phyloP scores from a whole-genome alignment of 2,113 vertebrate species.

The Eubucco bourcierii region DNA sequence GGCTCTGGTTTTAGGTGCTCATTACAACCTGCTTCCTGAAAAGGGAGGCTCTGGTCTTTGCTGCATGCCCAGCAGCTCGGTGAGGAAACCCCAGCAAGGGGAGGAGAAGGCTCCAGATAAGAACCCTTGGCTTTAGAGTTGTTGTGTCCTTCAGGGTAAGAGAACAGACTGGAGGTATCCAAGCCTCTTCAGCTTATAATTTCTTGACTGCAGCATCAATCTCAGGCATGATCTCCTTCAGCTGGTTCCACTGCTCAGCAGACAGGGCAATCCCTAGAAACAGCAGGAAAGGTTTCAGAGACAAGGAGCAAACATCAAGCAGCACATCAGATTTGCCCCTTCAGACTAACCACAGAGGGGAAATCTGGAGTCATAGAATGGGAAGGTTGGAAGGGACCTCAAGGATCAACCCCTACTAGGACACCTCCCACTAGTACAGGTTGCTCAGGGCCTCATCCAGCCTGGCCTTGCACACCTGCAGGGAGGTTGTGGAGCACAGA shows the following conservation, averaged over 20 bases:
- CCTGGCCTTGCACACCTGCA: too few species aligned
- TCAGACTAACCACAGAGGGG: neutral
- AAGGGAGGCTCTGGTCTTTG: neutral
- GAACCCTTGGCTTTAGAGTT: neutral
- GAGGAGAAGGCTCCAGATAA: neutral
- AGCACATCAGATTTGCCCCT: neutral
- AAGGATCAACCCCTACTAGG: too few species aligned
- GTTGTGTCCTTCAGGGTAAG: neutral
- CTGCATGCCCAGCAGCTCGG: neutral
- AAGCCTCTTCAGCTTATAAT: neutral
- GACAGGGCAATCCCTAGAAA: conserved; percentile 44
- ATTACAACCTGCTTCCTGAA: neutral
- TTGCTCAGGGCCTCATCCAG: too few species aligned
- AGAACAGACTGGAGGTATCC: neutral
- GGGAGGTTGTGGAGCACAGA: too few species aligned
- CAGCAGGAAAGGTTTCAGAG: neutral
- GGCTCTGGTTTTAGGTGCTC: neutral
- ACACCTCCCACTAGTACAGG: too few species aligned
- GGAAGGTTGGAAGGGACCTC: too few species aligned
- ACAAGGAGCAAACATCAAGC: neutral
- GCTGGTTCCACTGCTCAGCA: conserved; percentile 41
- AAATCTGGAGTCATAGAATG: neutral
- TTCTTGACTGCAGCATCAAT: conserved; percentile 9
- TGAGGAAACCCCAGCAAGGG: neutral
- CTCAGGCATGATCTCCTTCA: conserved; percentile 31